Evolutionary conservation across 2,888 invertebrate genomes (phyloP).

Genomic region (Tachystola acroxantha): DNA sequence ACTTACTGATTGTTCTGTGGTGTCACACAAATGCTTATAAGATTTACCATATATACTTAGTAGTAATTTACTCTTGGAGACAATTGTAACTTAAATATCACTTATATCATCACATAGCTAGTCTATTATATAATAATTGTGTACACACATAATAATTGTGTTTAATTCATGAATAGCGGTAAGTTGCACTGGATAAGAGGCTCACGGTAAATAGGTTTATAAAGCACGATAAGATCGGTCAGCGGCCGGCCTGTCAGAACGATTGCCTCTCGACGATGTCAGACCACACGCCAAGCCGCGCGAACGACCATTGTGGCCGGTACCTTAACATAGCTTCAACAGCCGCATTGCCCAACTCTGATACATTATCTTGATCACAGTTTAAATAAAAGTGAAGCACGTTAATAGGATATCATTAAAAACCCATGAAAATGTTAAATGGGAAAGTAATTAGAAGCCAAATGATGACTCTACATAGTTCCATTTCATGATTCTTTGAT

Average conservation of each 20-base stretch:
- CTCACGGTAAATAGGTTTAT: slow-evolving; percentile 44
- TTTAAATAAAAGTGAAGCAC: slow-evolving; percentile 1
- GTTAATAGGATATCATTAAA: slow-evolving; percentile 1
- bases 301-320: slow-evolving; percentile 22
- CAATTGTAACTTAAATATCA: too few relatives aligned
- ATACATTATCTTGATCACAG: slow-evolving; percentile 7
- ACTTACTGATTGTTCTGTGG: too few relatives aligned
- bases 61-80: too few relatives aligned
- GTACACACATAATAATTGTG: too few relatives aligned
- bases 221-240: slow-evolving; percentile 52
- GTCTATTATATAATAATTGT: too few relatives aligned
- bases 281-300: slow-evolving; percentile 56
- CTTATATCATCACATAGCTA: too few relatives aligned
- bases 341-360: slow-evolving; percentile 4
- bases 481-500: too few relatives aligned
- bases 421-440: background rate
- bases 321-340: slow-evolving; percentile 1
- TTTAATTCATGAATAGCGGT: slow-evolving; percentile 25
- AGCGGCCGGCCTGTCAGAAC: slow-evolving; percentile 41
- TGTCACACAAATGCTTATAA: too few relatives aligned
- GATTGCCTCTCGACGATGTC: slow-evolving; percentile 39
- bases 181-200: slow-evolving; percentile 25
- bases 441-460: too few relatives aligned
- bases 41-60: too few relatives aligned
- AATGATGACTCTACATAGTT: too few relatives aligned